Evolutionary conservation across 2,797 vertebrate genomes (phyloP).

Genomic region (Bryconaethiops microstoma): DNA sequence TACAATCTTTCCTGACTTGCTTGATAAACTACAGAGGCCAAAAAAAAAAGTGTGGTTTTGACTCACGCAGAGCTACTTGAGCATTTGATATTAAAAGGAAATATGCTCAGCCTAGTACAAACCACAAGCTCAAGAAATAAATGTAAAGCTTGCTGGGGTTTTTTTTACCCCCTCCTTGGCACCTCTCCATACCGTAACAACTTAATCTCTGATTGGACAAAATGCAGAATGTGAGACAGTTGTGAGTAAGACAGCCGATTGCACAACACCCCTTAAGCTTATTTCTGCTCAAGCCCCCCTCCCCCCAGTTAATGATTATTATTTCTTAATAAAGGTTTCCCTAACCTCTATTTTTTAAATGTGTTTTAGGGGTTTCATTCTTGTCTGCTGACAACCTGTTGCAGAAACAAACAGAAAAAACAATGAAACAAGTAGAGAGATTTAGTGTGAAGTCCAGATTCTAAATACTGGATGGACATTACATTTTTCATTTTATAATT

Average conservation of each 20-base stretch:
- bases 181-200: background rate
- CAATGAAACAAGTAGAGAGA: too few relatives aligned
- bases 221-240: background rate
- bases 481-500: too few relatives aligned
- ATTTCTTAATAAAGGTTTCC: too few relatives aligned
- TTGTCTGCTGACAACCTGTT: too few relatives aligned
- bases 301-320: too few relatives aligned
- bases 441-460: too few relatives aligned
- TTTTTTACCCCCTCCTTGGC: conserved; percentile 12
- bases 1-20: background rate
- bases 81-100: conserved; percentile 13
- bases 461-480: too few relatives aligned
- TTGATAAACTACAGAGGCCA: conserved; percentile 1
- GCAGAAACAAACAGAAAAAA: too few relatives aligned
- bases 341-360: too few relatives aligned
- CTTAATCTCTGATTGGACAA: background rate
- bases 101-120: background rate
- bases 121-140: conserved; percentile 13
- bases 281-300: background rate
- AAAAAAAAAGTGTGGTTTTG: background rate
- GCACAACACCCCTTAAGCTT: background rate
- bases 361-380: too few relatives aligned
- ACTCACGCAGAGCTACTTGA: background rate
- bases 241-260: background rate
- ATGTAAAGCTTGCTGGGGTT: conserved; percentile 9